Base-by-base conservation (phyloP, 1,140 invertebrate genomes). In the Pinna nobilis region DNA sequence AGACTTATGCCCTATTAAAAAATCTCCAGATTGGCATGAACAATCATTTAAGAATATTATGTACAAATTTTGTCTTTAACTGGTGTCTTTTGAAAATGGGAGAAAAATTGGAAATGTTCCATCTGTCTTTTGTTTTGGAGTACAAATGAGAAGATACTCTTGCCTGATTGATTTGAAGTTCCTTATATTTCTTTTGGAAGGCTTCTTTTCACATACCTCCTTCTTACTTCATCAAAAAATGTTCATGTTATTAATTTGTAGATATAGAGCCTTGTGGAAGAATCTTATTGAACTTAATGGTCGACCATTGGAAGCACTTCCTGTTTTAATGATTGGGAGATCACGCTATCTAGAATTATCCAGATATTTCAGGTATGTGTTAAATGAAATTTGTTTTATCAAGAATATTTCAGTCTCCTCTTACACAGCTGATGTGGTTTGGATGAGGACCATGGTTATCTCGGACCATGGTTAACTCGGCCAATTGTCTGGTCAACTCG, bases 261-360 rank as follows among this genome's bases (percentile, higher is more conserved):
- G 72, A 4, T 69, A 59, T 23, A 61, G 72, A 49, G 51, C 23
- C 41, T 23, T 44, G 30, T 75, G 73, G 73, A 50, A 57, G 39
- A 57, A 57, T 39, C 25, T 59, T 9, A 49, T 75, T 37, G 15
- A 59, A 2, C 51, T 35, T 20, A 60, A 69, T 64, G 59, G 65
- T 6, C 69, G 67, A 65, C 11, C 25, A 9, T 23, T 75, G 3
- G 60, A 59, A 3, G 13, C 23, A 35, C 30, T 33, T 23, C 47
- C n/a, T 13, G 41, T 51, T 23, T 61, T 55, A 13, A 6, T 59
- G 5, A 15, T 30, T 0, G 66, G 73, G 30, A 37, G 23, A 11
- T 39, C 66, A 5, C 65, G 44, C 41, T 75, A 75, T 53, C 28
- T 75, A 39, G 73, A 75, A 5, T n/a, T 75, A 25, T 75, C 73